Percentiles rank a stretch among this genome's conserved stretches.
phyloP scores from a whole-genome alignment of 1,140 invertebrate species.

The Mycetomoellerius zeteki region DNA sequence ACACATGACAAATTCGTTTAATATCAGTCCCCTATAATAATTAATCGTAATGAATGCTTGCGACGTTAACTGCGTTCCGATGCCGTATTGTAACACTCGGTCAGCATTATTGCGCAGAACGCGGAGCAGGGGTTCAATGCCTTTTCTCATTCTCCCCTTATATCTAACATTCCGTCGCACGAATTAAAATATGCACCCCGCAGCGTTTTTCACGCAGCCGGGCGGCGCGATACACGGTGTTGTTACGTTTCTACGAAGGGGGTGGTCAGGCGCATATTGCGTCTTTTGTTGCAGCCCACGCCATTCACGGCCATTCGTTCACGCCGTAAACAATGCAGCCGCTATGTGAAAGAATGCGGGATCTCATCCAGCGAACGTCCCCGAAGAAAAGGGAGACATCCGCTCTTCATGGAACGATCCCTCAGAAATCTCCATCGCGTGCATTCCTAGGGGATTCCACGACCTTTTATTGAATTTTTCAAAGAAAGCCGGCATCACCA shows the following conservation, averaged over 20 bases:
- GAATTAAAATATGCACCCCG: conserved; percentile 69
- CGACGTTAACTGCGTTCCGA: background rate
- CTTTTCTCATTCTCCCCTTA: conserved; percentile 11
- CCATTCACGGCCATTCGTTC: background rate
- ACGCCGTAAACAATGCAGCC: conserved; percentile 62
- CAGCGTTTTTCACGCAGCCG: conserved; percentile 54
- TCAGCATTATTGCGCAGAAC: conserved; percentile 8
- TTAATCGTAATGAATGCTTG: conserved; percentile 12
- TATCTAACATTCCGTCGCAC: conserved; percentile 27
- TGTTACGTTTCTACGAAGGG: conserved; percentile 9
- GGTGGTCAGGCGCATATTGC: conserved; percentile 46
- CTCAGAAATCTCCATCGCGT: conserved; percentile 42
- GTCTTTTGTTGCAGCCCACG: conserved; percentile 64
- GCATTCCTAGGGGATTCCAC: conserved; percentile 29
- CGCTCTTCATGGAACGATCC: conserved; percentile 12
- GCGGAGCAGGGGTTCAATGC: conserved; percentile 35
- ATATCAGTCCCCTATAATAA: background rate
- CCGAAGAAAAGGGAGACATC: conserved; percentile 38
- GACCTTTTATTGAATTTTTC: conserved; percentile 50
- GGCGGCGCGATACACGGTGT: background rate
- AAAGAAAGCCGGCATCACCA: background rate
- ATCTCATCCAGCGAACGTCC: conserved; percentile 14
- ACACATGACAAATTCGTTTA: background rate
- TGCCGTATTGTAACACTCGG: conserved; percentile 4
- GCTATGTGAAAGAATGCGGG: conserved; percentile 44